Evolutionary conservation across 2,113 vertebrate genomes (phyloP).

Genomic region (Triplophysa rosa): DNA sequence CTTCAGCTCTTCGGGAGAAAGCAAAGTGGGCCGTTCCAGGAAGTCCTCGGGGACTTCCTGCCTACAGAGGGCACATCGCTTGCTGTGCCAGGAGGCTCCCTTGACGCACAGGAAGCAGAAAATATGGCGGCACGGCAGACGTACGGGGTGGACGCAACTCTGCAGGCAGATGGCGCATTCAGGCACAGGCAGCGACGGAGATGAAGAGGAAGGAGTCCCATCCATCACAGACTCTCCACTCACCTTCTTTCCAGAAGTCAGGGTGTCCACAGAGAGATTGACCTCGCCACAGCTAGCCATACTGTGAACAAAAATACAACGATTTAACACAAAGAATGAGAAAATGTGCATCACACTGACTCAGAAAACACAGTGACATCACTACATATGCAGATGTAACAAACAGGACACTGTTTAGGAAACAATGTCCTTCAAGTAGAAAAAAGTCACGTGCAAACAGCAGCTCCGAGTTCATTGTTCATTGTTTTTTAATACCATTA

Average conservation of each 20-base stretch:
- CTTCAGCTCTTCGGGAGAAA: conserved; percentile 93
- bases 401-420: conserved; percentile 15
- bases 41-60: conserved; percentile 97
- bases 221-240: conserved; percentile 68
- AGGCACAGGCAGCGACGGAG: conserved; percentile 79
- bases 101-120: conserved; percentile 98
- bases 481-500: conserved; percentile 7
- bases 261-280: conserved; percentile 80
- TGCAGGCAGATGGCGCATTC: conserved; percentile 97
- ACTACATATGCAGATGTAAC: neutral
- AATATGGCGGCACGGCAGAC: conserved; percentile 93
- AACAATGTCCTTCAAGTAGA: neutral
- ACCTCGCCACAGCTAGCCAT: conserved; percentile 91
- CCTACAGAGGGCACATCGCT: conserved; percentile 92
- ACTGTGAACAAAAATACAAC: conserved; percentile 62
- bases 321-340: neutral
- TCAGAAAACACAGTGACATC: neutral
- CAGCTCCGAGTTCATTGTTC: conserved; percentile 19
- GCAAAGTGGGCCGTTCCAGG: conserved; percentile 88
- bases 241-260: conserved; percentile 80
- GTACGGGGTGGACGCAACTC: conserved; percentile 90
- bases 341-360: neutral
- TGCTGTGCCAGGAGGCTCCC: conserved; percentile 97
- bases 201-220: conserved; percentile 70
- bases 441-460: conserved; percentile 27